Evolutionary conservation across 2,113 vertebrate species (phyloP), one percentile per base, ranked within the genome.

Genomic region (Rhadina sibilatrix): DNA sequence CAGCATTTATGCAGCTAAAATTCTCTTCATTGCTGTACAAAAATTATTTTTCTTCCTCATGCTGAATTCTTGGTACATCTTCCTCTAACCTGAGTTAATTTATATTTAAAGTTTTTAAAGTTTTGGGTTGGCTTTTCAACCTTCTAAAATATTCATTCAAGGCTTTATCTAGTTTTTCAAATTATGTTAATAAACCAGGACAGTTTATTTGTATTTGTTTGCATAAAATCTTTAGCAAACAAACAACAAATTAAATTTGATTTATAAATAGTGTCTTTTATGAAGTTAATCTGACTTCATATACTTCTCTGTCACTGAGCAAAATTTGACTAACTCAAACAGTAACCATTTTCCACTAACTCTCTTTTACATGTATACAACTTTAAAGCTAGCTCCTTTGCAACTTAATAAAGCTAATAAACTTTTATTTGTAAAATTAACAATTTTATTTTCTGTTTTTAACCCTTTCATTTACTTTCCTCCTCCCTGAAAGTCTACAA

Each of bases 71-170:
- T 59, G 10, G 15, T 37, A 38, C 27, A 78, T 42, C 25, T 87
- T 25, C 11, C 23, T 96, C 40, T 69, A 68, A 69, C 27, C 21
- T 56, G 10, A 71, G 14, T 79, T 84, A 68, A 69, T 79, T 91
- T 82, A n/a, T 78, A 84, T 79, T 87, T 93, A 82, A 94, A 93
- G 33, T 72, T 72, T 79, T 87, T 93, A 82, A 94, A 93, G 33
- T 72, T 72, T 84, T 57, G 57, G 6, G 54, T 89, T 80, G 65
- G 66, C 35, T 95, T 89, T 91, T 70, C 59, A 94, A 40, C 54
- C 33, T 69, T 87, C 70, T 76, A 50, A 69, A 84, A 56, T 47
- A 57, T 49, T 80, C 24, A 90, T 69, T 74, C 28, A 77, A 35
- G 27, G 2, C 1, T 81, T 75, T 70, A 70, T 56, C 19, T 53